These are phyloP conservation scores for Panopea generosa DNA, from an alignment of 2,888 invertebrate genomes.

Conservation along the genomic window DNA sequence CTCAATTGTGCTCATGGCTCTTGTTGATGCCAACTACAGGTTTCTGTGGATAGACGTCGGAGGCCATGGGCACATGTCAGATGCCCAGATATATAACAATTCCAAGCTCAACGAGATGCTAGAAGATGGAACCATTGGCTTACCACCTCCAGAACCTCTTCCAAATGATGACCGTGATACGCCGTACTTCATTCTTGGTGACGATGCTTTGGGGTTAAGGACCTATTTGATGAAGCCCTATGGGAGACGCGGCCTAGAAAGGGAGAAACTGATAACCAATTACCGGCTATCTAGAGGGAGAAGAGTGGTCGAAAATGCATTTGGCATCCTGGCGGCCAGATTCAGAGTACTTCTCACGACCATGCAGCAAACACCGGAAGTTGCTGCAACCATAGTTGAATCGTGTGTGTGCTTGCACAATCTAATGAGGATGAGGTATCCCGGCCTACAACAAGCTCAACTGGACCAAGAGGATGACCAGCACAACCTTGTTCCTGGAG, in stretches of 20 bases:
- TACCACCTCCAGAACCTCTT: conserved; percentile 52
- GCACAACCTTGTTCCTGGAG: conserved; percentile 54
- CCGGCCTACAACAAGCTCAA: conserved; percentile 42
- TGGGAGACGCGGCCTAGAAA: conserved; percentile 32
- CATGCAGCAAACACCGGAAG: conserved; percentile 43
- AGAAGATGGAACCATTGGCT: conserved; percentile 41
- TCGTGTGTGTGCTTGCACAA: conserved; percentile 58
- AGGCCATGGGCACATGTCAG: conserved; percentile 35
- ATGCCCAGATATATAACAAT: conserved; percentile 53
- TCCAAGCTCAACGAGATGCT: conserved; percentile 43
- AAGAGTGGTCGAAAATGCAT: conserved; percentile 41
- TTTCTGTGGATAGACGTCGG: conserved; percentile 62
- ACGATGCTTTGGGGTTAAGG: conserved; percentile 63
- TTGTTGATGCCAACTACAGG: conserved; percentile 67
- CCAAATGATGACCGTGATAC: conserved; percentile 54
- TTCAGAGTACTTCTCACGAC: conserved; percentile 24
- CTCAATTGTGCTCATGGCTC: conserved; percentile 56
- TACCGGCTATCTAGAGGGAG: no score
- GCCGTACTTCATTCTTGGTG: conserved; percentile 63
- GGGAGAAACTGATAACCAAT: conserved; percentile 60
- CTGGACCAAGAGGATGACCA: conserved; percentile 61
- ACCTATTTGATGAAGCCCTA: conserved; percentile 67
- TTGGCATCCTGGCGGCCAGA: conserved; percentile 29
- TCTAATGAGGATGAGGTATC: conserved; percentile 53
- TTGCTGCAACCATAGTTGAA: conserved; percentile 30